Evolutionary conservation across 2,888 invertebrate species (phyloP).

Genomic region (Drosophila paranaensis): DNA sequence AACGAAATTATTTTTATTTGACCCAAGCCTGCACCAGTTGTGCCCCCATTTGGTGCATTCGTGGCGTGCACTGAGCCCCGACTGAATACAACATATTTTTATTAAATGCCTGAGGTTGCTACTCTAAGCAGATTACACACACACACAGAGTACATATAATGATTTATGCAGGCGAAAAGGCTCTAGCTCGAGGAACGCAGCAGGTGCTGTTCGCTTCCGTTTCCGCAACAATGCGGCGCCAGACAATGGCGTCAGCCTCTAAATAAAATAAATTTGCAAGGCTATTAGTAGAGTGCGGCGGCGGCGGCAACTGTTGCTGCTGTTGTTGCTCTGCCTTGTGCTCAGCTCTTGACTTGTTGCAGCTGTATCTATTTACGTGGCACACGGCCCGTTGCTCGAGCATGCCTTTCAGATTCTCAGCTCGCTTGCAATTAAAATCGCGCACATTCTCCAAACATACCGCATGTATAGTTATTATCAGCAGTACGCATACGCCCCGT

Average conservation of each 20-base stretch:
- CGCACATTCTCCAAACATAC: background rate
- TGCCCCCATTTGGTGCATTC: background rate
- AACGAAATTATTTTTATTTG: too few species aligned
- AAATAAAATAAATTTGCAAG: conserved; percentile 49
- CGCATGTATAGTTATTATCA: conserved; percentile 10
- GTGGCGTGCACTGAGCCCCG: background rate
- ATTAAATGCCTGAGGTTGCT: conserved; percentile 6
- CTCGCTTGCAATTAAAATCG: conserved; percentile 45
- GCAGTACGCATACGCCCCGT: conserved; percentile 22
- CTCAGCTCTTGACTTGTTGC: conserved; percentile 16
- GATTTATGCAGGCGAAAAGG: background rate
- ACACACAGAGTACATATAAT: background rate
- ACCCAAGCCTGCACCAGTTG: too few species aligned
- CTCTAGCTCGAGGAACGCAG: conserved; percentile 11
- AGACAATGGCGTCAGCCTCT: conserved; percentile 41
- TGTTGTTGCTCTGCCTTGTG: background rate
- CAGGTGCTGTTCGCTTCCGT: conserved; percentile 35
- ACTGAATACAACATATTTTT: background rate
- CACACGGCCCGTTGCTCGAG: background rate
- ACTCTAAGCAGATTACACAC: conserved; percentile 14
- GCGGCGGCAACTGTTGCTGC: conserved; percentile 2
- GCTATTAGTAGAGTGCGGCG: conserved; percentile 40
- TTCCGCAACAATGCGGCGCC: conserved; percentile 20
- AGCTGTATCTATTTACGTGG: background rate
- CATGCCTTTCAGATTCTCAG: conserved; percentile 14